These are phyloP conservation scores for Xyrichtys novacula DNA, from an alignment of 2,797 vertebrate species.

Conservation along the genomic window DNA sequence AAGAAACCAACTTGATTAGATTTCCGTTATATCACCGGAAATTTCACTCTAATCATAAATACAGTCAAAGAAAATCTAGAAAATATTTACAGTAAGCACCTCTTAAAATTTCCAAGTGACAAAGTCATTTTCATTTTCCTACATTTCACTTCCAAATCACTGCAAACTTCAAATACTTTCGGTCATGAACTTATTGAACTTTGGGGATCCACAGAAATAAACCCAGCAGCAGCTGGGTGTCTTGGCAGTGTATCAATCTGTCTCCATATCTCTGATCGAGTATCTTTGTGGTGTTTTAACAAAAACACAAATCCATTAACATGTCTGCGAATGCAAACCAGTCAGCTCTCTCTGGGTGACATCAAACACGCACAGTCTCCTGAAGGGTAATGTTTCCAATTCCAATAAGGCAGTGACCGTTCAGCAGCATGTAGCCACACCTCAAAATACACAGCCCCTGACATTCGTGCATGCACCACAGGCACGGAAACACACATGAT, in stretches of 20 bases:
- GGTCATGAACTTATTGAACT: no score
- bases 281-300: conserved; percentile 19
- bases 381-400: conserved; percentile 43
- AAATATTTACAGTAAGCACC: no score
- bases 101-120: no score
- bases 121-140: no score
- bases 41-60: no score
- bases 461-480: neutral
- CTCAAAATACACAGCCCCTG: conserved; percentile 3
- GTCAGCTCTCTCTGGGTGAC: conserved; percentile 32
- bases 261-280: conserved; percentile 2
- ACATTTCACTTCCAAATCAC: no score
- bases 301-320: conserved; percentile 20
- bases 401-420: conserved; percentile 63
- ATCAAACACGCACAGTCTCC: conserved; percentile 52
- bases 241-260: conserved; percentile 1
- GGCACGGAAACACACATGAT: conserved; percentile 7
- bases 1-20: no score
- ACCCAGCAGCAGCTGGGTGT: no score
- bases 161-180: no score
- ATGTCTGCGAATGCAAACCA: conserved; percentile 43
- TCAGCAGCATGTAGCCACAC: conserved; percentile 21
- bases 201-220: no score
- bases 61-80: no score
- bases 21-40: no score